phyloP scores from a whole-genome alignment of 2,113 vertebrate genomes.

The Sminthopsis crassicaudata region DNA sequence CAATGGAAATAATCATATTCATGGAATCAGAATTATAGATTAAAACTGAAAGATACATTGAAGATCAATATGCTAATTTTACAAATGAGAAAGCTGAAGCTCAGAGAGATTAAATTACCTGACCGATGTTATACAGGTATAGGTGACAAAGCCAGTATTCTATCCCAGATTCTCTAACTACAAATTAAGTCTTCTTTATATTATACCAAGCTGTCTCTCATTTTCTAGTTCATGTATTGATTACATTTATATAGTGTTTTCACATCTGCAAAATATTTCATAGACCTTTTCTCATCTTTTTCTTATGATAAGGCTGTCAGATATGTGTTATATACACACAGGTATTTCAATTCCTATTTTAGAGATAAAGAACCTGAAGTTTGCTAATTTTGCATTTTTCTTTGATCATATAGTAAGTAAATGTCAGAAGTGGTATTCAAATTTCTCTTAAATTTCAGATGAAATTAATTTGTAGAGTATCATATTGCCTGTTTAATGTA shows the following conservation, averaged over 20 bases:
- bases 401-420: no score
- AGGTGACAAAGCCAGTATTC: not conserved
- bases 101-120: not conserved
- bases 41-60: not conserved
- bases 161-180: not conserved
- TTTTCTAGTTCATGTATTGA: not conserved
- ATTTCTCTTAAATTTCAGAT: no score
- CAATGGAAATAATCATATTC: no score
- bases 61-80: not conserved
- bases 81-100: not conserved
- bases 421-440: no score
- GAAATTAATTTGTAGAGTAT: no score
- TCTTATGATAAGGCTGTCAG: not conserved
- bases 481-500: no score
- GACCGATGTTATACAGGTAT: not conserved
- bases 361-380: no score
- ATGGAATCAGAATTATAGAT: not conserved
- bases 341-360: not conserved
- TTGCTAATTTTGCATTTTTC: no score
- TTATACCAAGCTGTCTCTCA: not conserved
- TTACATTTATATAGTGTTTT: not conserved
- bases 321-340: not conserved
- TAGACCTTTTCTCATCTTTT: not conserved
- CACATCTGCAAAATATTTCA: not conserved
- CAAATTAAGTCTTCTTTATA: not conserved